Evolutionary conservation across 2,797 vertebrate genomes (phyloP).

Genomic region (Sebastolobus alascanus): DNA sequence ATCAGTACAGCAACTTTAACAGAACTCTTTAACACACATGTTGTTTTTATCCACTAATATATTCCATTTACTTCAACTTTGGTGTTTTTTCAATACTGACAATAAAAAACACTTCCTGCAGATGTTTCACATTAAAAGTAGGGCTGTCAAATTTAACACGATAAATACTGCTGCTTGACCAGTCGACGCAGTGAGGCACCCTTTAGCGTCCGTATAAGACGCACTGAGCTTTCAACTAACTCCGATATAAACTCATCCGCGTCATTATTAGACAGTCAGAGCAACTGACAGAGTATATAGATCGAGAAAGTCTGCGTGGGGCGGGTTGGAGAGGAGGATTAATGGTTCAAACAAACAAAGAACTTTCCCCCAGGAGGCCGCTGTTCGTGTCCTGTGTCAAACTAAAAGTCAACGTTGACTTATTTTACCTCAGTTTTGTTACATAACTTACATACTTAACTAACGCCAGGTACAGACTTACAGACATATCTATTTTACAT

Average conservation of each 20-base stretch:
- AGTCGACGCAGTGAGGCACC: no score
- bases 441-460: no score
- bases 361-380: background rate
- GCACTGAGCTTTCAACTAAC: no score
- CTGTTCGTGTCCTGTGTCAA: background rate
- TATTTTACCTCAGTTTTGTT: background rate
- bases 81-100: background rate
- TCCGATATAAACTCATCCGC: no score
- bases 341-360: background rate
- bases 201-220: background rate
- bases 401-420: background rate
- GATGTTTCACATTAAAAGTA: slow-evolving; percentile 6
- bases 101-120: slow-evolving; percentile 1
- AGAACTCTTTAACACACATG: background rate
- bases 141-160: no score
- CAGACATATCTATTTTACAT: background rate
- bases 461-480: no score
- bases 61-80: background rate
- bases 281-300: no score
- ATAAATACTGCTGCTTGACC: no score
- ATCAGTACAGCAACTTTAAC: slow-evolving; percentile 7
- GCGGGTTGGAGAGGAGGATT: no score
- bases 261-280: no score
- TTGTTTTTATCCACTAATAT: background rate
- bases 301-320: background rate